Evolutionary conservation across 2,797 vertebrate species (phyloP), one percentile per base, ranked within the genome.

Genomic region (Erithacus rubecula): DNA sequence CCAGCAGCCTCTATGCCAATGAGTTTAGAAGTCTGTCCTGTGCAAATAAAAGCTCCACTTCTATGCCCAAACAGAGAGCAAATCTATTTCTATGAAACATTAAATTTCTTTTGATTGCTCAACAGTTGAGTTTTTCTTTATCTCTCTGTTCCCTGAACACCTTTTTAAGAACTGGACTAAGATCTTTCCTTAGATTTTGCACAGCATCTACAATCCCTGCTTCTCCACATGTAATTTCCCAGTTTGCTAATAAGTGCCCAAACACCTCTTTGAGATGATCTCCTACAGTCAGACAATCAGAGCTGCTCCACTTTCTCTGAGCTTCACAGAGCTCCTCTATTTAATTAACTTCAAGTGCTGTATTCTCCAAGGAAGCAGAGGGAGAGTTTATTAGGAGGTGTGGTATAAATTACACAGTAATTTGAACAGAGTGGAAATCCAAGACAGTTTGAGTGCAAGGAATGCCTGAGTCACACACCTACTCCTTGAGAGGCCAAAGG

Each of bases 311-410:
- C 63, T 95, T 96, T 87, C 92, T 95, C 90, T 67, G 80, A 92
- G 81, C 86, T 94, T 93, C 85, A 81, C 60, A 85, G 53, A 77
- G 89, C 71, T 87, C 91, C 82, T 94, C 93, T 94, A 90, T 91
- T 95, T 96, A 96, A 96, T 96, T 96, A 96, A 96, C 85, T 95
- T 90, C 80, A 87, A 96, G 95, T 90, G 87, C 55, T 88, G 39
- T 49, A 94, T 69, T 87, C 93, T 88, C 94, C 70, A 32, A 95
- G 94, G 95, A 92, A 84, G 89, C 78, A 43, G 77, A 81, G 37
- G 76, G 78, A 94, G 78, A 88, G 81, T 85, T 94, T 92, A 95
- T 93, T 84, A 95, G 87, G 80, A 88, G 74, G 93, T 92, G 82
- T 81, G 81, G 56, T 94, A 77, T 88, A 95, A 93, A 94, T 94